These are phyloP conservation scores for Parnassius glacialis DNA, from an alignment of 2,888 invertebrate genomes.

Conservation along the genomic window DNA sequence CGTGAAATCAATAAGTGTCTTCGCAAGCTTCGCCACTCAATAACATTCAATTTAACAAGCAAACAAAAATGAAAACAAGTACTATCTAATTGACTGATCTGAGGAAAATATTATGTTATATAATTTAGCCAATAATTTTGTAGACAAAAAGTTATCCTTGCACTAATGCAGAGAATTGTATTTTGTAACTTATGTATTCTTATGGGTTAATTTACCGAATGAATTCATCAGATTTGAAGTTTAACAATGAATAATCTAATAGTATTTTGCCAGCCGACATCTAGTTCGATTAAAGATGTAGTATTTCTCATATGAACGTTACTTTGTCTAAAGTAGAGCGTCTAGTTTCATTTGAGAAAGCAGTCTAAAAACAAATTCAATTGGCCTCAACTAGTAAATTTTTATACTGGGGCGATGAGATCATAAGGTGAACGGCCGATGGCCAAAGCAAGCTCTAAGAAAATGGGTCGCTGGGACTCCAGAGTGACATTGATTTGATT, in stretches of 20 bases:
- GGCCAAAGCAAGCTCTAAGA: slow-evolving; percentile 43
- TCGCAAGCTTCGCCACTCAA: too few relatives aligned
- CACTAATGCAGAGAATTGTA: not conserved
- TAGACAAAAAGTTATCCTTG: not conserved
- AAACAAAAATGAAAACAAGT: too few relatives aligned
- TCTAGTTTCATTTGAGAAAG: slow-evolving; percentile 65
- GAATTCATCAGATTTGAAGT: too few relatives aligned
- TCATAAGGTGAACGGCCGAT: slow-evolving; percentile 75
- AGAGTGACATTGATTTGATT: slow-evolving; percentile 63
- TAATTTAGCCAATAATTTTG: too few relatives aligned
- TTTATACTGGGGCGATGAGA: slow-evolving; percentile 75
- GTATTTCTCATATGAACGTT: slow-evolving; percentile 13
- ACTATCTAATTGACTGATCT: too few relatives aligned
- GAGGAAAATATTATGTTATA: too few relatives aligned
- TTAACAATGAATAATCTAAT: too few relatives aligned
- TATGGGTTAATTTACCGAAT: too few relatives aligned
- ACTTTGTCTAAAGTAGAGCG: slow-evolving; percentile 50
- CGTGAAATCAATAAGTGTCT: too few relatives aligned
- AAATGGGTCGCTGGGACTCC: slow-evolving; percentile 68
- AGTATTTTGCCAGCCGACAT: too few relatives aligned
- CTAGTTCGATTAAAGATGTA: slow-evolving; percentile 2
- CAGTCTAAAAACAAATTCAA: slow-evolving; percentile 71
- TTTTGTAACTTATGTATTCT: too few relatives aligned
- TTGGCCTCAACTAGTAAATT: slow-evolving; percentile 70
- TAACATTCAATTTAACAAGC: too few relatives aligned